Conservation (phyloP, 2,113 vertebrate genomes). For the Syngnathoides biaculeatus region DNA sequence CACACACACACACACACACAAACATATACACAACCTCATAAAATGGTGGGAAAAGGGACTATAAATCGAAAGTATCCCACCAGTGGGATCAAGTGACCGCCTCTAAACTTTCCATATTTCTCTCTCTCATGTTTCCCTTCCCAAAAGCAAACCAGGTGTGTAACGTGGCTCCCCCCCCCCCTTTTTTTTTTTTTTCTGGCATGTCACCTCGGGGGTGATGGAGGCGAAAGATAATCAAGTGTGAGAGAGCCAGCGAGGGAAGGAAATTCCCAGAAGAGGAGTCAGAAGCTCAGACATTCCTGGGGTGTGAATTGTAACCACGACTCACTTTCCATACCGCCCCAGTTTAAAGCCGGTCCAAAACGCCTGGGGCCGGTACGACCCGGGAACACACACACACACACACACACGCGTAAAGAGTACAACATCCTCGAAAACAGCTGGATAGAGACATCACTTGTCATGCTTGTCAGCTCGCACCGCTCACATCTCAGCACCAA, state of each 20-base stretch:
- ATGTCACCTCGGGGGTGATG: constrained; percentile 66
- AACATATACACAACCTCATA: constrained; percentile 29
- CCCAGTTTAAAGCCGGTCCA: constrained; percentile 59
- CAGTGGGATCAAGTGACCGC: neutral
- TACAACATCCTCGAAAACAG: constrained; percentile 49
- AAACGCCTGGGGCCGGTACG: constrained; percentile 62
- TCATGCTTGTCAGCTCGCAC: constrained; percentile 60
- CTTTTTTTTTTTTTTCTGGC: no score
- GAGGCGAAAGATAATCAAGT: constrained; percentile 31
- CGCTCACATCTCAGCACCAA: constrained; percentile 30
- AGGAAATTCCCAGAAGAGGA: constrained; percentile 69
- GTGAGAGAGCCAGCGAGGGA: constrained; percentile 25
- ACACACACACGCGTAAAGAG: constrained; percentile 13
- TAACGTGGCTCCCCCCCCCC: constrained; percentile 38
- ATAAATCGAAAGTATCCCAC: constrained; percentile 3
- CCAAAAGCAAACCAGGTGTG: constrained; percentile 70
- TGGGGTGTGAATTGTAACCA: constrained; percentile 62
- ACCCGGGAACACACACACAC: constrained; percentile 56
- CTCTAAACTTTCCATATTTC: constrained; percentile 7
- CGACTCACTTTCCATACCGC: constrained; percentile 48
- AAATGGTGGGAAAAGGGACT: constrained; percentile 56
- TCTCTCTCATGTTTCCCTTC: constrained; percentile 9
- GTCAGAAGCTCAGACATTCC: constrained; percentile 69
- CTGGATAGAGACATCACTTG: constrained; percentile 76
- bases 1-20: constrained; percentile 18